Base-by-base conservation (phyloP, 2,888 invertebrate species). In the Torymus aiolomorphi region DNA sequence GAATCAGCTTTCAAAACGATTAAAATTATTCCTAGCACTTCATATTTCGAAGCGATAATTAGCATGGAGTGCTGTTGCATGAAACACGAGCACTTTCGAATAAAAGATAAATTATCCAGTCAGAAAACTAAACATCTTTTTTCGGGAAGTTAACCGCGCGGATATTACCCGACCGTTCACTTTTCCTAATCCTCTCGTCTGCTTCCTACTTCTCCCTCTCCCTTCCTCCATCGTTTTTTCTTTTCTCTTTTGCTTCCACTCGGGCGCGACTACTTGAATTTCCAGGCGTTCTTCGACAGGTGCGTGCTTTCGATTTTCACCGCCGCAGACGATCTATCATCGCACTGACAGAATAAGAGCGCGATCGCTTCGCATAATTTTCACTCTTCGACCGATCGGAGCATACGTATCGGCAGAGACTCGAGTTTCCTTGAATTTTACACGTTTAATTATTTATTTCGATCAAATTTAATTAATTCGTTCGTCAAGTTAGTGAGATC, bases 291-390 rank as follows among this genome's bases (percentile, higher is more conserved):
- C 54, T 20, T 66, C 78, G 56, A 69, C 67, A 78, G 75, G 78
- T 81, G 42, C 20, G 20, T 42, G 78, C 71, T 81, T 81, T 78
- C 78, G 72, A 81, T 81, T 78, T 81, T 78, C 81, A 72, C 76
- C 42, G 11, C 13, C 31, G 31, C 42, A 3, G 65, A 52, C 76
- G 59, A 81, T 78, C 63, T 59, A 73, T 81, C 81, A 78, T 81
- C 81, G 31, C n/a, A 52, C 31, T 16, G 66, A 70, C 59, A 31
- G 59, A 80, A 75, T 51, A 31, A 66, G 74, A 77, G 51, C 70
- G 62, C n/a, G 52, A 65, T 56, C 16, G 5, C 20, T 70, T 14
- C 20, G 31, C 24, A 51, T 61, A 18, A 66, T 52, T 14, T 73
- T 42, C 14, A 14, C 24, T 62, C 10, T 24, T 62, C 12, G 62